A percentile compares a stretch with the other conserved stretches of the same genome.
These are phyloP conservation scores for Byasa hedistus DNA, from an alignment of 2,888 invertebrate species.

Conservation along the genomic window DNA sequence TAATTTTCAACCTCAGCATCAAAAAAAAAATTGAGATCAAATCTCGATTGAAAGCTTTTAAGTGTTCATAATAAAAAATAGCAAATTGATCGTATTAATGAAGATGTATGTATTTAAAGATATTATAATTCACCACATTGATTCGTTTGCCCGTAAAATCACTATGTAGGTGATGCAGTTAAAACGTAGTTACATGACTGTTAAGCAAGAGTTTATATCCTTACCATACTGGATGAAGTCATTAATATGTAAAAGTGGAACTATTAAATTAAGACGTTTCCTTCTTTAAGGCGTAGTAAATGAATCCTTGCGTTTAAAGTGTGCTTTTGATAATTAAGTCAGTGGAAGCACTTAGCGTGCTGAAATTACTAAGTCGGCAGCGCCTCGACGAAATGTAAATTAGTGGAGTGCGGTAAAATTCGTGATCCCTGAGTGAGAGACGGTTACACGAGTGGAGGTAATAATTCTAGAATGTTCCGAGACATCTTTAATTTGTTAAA, in stretches of 20 bases:
- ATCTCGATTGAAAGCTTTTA: too few species aligned
- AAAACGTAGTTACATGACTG: neutral
- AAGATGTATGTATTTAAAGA: too few species aligned
- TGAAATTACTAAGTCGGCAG: conserved; percentile 52
- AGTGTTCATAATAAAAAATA: too few species aligned
- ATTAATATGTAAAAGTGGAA: conserved; percentile 21
- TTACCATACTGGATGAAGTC: neutral
- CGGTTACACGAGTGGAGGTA: conserved; percentile 15
- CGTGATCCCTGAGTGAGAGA: conserved; percentile 35
- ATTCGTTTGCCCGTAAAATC: too few species aligned
- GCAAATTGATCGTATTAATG: too few species aligned
- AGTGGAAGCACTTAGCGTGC: conserved; percentile 40
- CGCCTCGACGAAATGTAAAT: conserved; percentile 57
- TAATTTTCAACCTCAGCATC: too few species aligned
- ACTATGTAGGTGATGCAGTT: too few species aligned
- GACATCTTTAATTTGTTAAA: conserved; percentile 29
- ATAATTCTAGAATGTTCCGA: conserved; percentile 17
- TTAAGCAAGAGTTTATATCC: too few species aligned
- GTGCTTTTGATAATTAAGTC: conserved; percentile 38
- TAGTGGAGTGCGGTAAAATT: conserved; percentile 45
- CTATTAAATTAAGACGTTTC: conserved; percentile 15
- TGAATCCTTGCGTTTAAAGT: conserved; percentile 11
- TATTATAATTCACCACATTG: too few species aligned
- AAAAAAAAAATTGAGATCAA: too few species aligned
- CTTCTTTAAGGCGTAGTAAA: conserved; percentile 7